Evolutionary conservation across 2,888 invertebrate species (phyloP).

Genomic region (Bellardia bayeri): DNA sequence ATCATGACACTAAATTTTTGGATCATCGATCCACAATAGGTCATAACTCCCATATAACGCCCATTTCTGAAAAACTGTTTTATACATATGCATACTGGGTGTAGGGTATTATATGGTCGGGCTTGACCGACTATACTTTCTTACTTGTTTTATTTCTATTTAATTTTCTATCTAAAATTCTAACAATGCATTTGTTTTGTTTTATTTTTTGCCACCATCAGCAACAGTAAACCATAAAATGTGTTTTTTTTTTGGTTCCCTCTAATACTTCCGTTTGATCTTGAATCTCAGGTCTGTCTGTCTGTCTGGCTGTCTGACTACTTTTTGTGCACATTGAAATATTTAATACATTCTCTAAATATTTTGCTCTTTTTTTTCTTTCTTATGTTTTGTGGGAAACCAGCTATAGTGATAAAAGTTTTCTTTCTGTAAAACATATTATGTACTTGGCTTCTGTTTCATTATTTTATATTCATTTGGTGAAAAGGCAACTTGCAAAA

Average conservation of each 20-base stretch:
- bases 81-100: too few relatives aligned
- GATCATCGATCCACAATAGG: too few relatives aligned
- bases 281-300: slow-evolving; percentile 36
- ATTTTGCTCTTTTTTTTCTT: background rate
- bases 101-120: too few relatives aligned
- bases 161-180: slow-evolving; percentile 33
- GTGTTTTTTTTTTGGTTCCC: slow-evolving; percentile 27
- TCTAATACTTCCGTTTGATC: slow-evolving; percentile 57
- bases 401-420: background rate
- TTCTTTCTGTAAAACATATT: slow-evolving; percentile 37
- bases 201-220: slow-evolving; percentile 33
- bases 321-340: slow-evolving; percentile 50
- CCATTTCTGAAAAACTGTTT: too few relatives aligned
- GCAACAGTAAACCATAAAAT: slow-evolving; percentile 17
- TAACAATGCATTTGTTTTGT: slow-evolving; percentile 48
- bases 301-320: background rate
- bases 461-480: slow-evolving; percentile 19
- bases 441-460: slow-evolving; percentile 21
- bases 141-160: slow-evolving; percentile 1
- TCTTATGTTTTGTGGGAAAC: background rate
- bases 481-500: background rate
- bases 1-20: too few relatives aligned
- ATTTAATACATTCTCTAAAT: slow-evolving; percentile 51
- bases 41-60: too few relatives aligned
- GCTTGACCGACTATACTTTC: too few relatives aligned